Evolutionary conservation across 2,797 vertebrate genomes (phyloP), one percentile per base, ranked within the genome.

Genomic region (Eleutherodactylus coqui): DNA sequence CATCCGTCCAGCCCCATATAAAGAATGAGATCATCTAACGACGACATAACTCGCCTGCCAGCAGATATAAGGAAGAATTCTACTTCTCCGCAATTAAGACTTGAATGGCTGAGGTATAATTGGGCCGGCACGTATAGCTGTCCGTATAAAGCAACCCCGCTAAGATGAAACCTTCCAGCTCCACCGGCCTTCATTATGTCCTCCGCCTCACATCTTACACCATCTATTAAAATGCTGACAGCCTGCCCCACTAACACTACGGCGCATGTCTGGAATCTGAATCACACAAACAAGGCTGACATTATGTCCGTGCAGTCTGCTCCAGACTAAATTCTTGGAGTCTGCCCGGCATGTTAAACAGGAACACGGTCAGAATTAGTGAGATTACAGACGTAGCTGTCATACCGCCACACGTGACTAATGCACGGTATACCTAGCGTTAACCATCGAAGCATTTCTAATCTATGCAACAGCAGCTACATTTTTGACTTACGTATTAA

Each of bases 261-360:
- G 1, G 38, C 69, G 69, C 69, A 72, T 72, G 69, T 72, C 69
- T 72, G 69, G 69, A 72, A 72, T 72, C 69, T 72, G 69, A 72
- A 72, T 72, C 21, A 6, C 69, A 72, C 19, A n/a, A 72, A 72
- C 69, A 72, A 72, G 69, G 69, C 69, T n/a, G 43, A 72, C 36
- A 41, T 41, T 72, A 72, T 41, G 24, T 41, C 38, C 38, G 4
- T 41, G 69, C 69, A 43, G 36, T n/a, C 69, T 72, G 69, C 69
- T 72, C 19, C 69, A 41, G 69, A 72, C n/a, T 43, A 24, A 72
- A 43, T 24, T 43, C 69, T 2, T 41, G 21, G 34, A 11, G 69
- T 11, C 38, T 72, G 69, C 69, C 69, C 14, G 13, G 69, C 69
- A 72, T 72, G 38, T 21, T 72, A 72, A 72, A 13, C 69, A 72